Conservation (phyloP, 2,888 invertebrate species). For the Andrena bicolor region DNA sequence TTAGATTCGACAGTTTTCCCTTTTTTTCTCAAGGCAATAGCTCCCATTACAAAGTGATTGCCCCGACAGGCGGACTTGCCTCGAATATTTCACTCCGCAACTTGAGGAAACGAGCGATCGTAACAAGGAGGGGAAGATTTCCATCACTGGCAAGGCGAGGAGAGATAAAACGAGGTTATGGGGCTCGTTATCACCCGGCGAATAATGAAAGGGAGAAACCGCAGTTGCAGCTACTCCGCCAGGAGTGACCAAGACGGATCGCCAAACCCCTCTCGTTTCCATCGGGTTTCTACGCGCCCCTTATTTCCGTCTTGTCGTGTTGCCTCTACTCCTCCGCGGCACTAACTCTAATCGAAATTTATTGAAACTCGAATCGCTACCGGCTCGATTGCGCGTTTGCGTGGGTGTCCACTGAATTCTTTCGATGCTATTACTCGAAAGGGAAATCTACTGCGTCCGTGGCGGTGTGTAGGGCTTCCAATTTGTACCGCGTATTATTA, state of each 20-base stretch:
- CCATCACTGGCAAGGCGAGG: not conserved
- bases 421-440: conserved; percentile 16
- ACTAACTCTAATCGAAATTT: conserved; percentile 69
- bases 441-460: conserved; percentile 37
- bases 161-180: conserved; percentile 69
- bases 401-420: conserved; percentile 18
- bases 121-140: conserved; percentile 25
- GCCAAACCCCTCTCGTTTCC: conserved; percentile 14
- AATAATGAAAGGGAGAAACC: conserved; percentile 22
- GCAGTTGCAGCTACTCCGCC: conserved; percentile 21
- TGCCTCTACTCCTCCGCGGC: not conserved
- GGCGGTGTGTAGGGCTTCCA: not conserved
- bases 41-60: conserved; percentile 1
- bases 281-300: conserved; percentile 1
- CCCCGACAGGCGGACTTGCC: conserved; percentile 11
- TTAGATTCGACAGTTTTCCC: not conserved
- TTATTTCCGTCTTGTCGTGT: conserved; percentile 19
- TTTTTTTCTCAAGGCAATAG: not conserved
- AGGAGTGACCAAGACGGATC: conserved; percentile 47
- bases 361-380: conserved; percentile 59
- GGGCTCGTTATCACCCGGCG: conserved; percentile 67
- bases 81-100: conserved; percentile 11
- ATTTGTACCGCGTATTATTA: conserved; percentile 32
- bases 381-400: conserved; percentile 35
- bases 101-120: conserved; percentile 8